Evolutionary conservation across 35 echinoderm and acorn worm genomes (phyloP).

Genomic region (Patiria miniata): DNA sequence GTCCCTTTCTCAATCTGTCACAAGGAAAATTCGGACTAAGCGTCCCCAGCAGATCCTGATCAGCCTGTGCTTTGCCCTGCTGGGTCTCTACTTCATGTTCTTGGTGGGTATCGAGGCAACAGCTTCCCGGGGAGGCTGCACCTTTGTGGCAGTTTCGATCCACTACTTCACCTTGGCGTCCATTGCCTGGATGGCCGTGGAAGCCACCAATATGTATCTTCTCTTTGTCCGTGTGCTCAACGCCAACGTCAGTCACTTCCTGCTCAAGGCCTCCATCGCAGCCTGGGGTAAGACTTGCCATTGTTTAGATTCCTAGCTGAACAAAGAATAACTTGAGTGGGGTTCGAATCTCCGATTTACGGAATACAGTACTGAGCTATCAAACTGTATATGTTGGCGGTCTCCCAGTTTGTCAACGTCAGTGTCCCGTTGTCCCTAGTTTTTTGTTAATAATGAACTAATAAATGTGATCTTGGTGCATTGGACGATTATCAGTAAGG

Average conservation of each 20-base stretch:
- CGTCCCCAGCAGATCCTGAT: slow-evolving; percentile 53
- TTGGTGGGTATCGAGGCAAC: slow-evolving; percentile 51
- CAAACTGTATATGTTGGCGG: no score
- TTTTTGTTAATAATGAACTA: no score
- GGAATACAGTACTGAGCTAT: no score
- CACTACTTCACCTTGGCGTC: slow-evolving; percentile 66
- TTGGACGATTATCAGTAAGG: no score
- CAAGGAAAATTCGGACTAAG: neutral
- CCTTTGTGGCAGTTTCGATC: slow-evolving; percentile 49
- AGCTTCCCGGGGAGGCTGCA: slow-evolving; percentile 20
- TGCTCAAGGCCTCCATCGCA: slow-evolving; percentile 58
- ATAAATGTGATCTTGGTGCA: no score
- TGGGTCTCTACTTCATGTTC: slow-evolving; percentile 59
- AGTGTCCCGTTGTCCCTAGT: no score
- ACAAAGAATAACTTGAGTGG: no score
- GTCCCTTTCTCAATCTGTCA: neutral
- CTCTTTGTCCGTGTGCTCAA: slow-evolving; percentile 77
- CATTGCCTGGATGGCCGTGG: slow-evolving; percentile 70
- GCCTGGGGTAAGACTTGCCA: slow-evolving; percentile 66
- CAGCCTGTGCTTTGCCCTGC: slow-evolving; percentile 45
- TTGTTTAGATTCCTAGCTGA: no score
- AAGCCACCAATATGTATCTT: slow-evolving; percentile 68
- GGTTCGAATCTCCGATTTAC: no score
- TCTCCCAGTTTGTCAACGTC: no score
- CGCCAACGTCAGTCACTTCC: slow-evolving; percentile 30